Base-by-base conservation (phyloP, 2,113 vertebrate genomes). In the Nerophis lumbriciformis region DNA sequence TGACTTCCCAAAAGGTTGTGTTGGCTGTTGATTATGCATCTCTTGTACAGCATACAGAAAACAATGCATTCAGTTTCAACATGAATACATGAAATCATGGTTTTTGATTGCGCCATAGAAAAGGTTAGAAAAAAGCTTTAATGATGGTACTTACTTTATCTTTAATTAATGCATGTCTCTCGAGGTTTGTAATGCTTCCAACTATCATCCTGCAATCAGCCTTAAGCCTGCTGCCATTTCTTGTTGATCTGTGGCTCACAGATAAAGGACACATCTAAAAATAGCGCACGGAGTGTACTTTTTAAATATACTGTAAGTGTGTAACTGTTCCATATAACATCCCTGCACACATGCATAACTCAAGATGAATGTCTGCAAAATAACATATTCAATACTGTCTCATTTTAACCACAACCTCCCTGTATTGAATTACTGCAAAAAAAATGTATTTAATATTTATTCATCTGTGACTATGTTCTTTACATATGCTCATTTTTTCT, bases 21-120 rank as follows among this genome's bases (percentile, higher is more conserved):
- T 45, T 42, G 42, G 42, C 42, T 45, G 42, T 45, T 45, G 12
- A 12, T 45, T 45, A n/a, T 58, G 36, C n/a, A 61, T 61, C 13
- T 49, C 38, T n/a, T 47, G 28, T 9, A 2, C 13, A 13, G 44
- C 13, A 36, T 64, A 11, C 57, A 63, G 35, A 48, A 59, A 75
- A 61, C 53, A 28, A 63, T 52, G 61, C 69, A 66, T 59, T 38
- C 28, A 72, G 12, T 49, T 8, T 7, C 67, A 49, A 35, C 37
- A 19, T 61, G 38, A 12, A 56, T 16, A 55, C 59, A 42, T 38
- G 50, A 69, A 60, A 61, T 74, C 76, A 73, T 72, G 38, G 66
- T 39, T 19, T 37, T 63, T 83, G 78, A 83, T 79, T 79, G 73
- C 53, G 63, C 42, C 28, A 12, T 16, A 28, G 28, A 28, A 28